Conservation (phyloP, 2,888 invertebrate genomes). For the Formica aserva region DNA sequence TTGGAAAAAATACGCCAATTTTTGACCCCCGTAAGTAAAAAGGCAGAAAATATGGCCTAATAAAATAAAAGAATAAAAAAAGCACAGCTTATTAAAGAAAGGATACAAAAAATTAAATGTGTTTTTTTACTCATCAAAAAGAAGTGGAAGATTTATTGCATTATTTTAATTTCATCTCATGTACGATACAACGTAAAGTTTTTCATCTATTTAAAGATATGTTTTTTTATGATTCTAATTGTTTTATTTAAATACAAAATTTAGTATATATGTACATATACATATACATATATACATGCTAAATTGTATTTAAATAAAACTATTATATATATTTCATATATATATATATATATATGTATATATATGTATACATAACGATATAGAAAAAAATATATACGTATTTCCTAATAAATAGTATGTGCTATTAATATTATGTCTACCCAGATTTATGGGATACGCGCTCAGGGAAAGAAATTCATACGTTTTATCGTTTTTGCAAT, state of each 20-base stretch:
- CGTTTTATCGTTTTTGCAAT: slow-evolving; percentile 54
- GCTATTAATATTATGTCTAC: neutral
- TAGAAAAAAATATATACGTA: neutral
- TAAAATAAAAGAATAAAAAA: neutral
- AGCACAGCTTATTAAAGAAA: neutral
- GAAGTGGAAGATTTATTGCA: neutral
- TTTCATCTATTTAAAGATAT: neutral
- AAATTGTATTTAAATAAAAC: too few relatives aligned
- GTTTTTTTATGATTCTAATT: neutral
- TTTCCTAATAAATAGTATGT: neutral
- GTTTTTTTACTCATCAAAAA: neutral
- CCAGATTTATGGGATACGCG: slow-evolving; percentile 1
- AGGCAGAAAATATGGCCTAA: neutral
- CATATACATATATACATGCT: too few relatives aligned
- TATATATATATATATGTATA: too few relatives aligned
- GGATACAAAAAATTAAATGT: neutral
- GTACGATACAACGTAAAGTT: neutral
- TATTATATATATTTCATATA: too few relatives aligned
- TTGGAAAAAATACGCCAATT: neutral
- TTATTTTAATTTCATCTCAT: neutral
- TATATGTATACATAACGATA: too few relatives aligned
- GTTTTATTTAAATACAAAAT: too few relatives aligned
- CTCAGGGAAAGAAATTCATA: slow-evolving; percentile 24
- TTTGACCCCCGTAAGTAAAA: slow-evolving; percentile 25
- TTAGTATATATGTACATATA: too few relatives aligned